phyloP scores from a whole-genome alignment of 1,140 invertebrate genomes.

The Zelostemma sp. region DNA sequence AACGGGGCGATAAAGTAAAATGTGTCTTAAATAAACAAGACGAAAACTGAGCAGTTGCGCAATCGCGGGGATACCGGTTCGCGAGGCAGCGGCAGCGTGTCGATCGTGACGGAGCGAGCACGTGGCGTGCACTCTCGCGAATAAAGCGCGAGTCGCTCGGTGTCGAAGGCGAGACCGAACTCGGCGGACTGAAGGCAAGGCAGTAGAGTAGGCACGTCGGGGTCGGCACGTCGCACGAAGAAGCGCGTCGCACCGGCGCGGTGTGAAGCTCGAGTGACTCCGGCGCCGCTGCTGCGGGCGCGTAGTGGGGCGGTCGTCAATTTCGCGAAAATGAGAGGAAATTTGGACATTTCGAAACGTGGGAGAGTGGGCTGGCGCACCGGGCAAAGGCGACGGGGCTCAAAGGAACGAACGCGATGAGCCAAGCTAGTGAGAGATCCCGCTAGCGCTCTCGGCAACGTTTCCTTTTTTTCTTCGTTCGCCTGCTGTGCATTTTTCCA shows the following conservation, averaged over 20 bases:
- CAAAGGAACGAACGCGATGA: background rate
- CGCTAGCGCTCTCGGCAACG: too few species aligned
- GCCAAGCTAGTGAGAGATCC: too few species aligned
- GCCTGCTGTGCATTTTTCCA: too few species aligned
- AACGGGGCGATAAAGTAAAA: background rate
- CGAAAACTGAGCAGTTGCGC: background rate
- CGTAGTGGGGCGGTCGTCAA: constrained; percentile 21
- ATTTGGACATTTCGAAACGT: constrained; percentile 12
- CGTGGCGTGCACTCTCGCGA: constrained; percentile 12
- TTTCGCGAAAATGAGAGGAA: constrained; percentile 14
- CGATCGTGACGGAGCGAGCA: constrained; percentile 1
- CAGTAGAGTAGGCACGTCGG: too few species aligned
- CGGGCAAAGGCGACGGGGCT: background rate
- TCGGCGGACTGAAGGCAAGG: constrained; percentile 57
- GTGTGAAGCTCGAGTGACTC: constrained; percentile 52
- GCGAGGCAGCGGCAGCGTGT: too few species aligned
- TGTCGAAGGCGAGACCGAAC: constrained; percentile 42
- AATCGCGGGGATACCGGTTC: background rate
- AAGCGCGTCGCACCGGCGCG: constrained; percentile 45
- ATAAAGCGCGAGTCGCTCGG: constrained; percentile 20
- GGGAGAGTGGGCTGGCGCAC: background rate
- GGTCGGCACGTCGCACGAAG: too few species aligned
- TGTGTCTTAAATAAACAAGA: background rate
- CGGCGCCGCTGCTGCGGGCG: constrained; percentile 42
- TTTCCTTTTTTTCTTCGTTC: too few species aligned